Evolutionary conservation across 2,888 invertebrate genomes (phyloP), one percentile per base, ranked within the genome.

Genomic region (Galeopsomyia nigrocyanea): DNA sequence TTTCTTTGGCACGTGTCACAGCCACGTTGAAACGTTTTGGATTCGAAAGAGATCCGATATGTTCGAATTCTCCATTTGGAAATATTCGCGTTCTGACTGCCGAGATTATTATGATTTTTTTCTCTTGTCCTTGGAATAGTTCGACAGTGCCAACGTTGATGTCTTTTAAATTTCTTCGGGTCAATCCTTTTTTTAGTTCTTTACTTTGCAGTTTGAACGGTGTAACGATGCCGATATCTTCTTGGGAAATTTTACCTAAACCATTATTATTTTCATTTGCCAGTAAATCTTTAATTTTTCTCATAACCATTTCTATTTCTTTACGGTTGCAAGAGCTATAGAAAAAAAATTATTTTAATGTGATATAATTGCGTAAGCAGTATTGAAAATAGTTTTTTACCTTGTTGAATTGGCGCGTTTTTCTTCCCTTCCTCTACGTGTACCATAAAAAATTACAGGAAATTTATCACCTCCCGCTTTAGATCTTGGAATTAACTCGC

Each of bases 41-140:
- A 82, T 90, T 90, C 57, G 87, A 87, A 7, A 92, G 82, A 80
- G 91, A 90, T 2, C 89, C 90, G 56, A 91, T 80, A 71, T 88
- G 86, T 68, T 84, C 89, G 76, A 88, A 88, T 1, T 87, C 87
- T 80, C 91, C 90, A 77, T 89, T 88, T 61, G 88, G 85, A 31
- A 93, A 82, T 2, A 88, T 76, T 22, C 87, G 83, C 1, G 93
- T 92, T 26, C 96, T 89, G 14, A 94, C 96, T 0, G 95, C 95
- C 0, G 94, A 92, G 65, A 95, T 90, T 6, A 97, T 91, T 60
- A 97, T 93, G 3, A 94, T n/a, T n/a, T n/a, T n/a, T n/a, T n/a
- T n/a, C n/a, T n/a, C n/a, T n/a, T n/a, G n/a, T n/a, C n/a, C n/a
- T 90, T 96, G 96, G 85, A 95, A 96, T 50, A 92, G 90, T 85